Evolutionary conservation across 2,113 vertebrate genomes (phyloP).

Genomic region (rabbit (Oryctolagus cuniculus)): DNA sequence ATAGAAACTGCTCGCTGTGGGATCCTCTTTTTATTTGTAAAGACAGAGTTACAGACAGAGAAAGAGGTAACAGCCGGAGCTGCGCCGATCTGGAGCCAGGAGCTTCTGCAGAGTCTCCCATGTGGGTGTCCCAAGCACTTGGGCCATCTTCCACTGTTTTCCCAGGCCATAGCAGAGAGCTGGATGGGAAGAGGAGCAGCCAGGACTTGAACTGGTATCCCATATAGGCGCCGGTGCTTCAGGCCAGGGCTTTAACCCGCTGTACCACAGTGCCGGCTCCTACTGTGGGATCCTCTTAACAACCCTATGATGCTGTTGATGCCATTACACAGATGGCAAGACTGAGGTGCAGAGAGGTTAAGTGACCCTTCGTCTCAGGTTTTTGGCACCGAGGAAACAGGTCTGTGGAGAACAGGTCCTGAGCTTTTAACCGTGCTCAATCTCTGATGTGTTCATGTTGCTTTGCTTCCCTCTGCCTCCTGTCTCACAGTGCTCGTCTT

Average conservation of each 20-base stretch:
- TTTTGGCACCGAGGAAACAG: background rate
- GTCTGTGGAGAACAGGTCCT: background rate
- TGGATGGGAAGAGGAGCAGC: no score
- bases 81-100: no score
- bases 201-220: no score
- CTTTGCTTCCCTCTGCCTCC: background rate
- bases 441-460: background rate
- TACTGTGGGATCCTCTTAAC: background rate
- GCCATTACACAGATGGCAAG: background rate
- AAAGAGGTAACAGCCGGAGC: no score
- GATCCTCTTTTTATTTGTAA: background rate
- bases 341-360: background rate
- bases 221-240: no score
- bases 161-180: no score
- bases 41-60: no score
- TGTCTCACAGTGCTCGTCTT: background rate
- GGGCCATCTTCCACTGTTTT: no score
- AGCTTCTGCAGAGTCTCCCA: no score
- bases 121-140: no score
- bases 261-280: no score
- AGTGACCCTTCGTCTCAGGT: background rate
- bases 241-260: no score
- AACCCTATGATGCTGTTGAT: background rate
- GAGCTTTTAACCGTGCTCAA: accelerated
- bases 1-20: background rate